phyloP scores from a whole-genome alignment of 2,797 vertebrate genomes.

The Cryptoprocta ferox region DNA sequence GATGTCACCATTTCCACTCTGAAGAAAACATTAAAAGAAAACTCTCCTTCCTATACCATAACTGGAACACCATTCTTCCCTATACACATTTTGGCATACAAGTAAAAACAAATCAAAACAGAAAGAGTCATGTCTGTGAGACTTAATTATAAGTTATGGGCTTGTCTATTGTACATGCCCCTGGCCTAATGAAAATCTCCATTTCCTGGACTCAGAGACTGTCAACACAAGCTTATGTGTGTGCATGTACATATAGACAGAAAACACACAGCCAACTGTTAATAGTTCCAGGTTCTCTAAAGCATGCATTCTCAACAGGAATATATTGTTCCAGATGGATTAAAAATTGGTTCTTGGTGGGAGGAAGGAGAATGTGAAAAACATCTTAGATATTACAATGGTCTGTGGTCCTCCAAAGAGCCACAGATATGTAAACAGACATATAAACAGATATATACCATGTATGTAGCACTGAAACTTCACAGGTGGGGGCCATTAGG shows the following conservation, averaged over 20 bases:
- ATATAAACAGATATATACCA: neutral
- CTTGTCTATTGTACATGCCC: neutral
- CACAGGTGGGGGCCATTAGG: neutral
- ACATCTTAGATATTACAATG: neutral
- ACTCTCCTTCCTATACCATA: neutral
- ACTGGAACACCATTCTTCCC: neutral
- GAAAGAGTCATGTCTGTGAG: neutral
- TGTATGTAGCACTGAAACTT: neutral
- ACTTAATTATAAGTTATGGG: neutral
- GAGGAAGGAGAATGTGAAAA: neutral
- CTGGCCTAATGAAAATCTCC: neutral
- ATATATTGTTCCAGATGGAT: neutral
- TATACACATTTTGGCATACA: neutral
- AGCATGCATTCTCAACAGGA: neutral
- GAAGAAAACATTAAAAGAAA: neutral
- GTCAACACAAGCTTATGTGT: neutral
- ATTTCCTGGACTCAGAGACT: neutral
- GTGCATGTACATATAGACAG: neutral
- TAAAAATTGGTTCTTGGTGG: neutral
- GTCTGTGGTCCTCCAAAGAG: neutral
- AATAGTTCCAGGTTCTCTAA: neutral
- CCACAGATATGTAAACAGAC: neutral
- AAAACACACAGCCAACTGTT: neutral
- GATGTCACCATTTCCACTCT: neutral
- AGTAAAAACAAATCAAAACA: neutral